Percentiles rank a stretch among this genome's conserved stretches.
phyloP scores from a whole-genome alignment of 2,797 vertebrate genomes.

The Catostomus latipinnis region DNA sequence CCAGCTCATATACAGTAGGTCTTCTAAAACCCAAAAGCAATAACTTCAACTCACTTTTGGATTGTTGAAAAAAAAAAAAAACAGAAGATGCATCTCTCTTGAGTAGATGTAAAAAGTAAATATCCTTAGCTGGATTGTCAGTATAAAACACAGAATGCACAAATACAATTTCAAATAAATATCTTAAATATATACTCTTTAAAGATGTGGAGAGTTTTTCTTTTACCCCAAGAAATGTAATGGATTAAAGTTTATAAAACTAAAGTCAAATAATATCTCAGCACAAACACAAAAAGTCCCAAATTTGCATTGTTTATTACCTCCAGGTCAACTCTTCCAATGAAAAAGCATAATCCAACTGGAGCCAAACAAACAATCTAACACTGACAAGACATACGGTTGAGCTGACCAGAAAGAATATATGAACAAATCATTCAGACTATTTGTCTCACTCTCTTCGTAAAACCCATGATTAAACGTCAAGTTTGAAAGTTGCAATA shows the following conservation, averaged over 20 bases:
- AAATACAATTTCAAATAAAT: too few species aligned
- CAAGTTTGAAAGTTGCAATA: neutral
- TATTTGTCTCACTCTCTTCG: neutral
- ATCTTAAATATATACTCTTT: constrained; percentile 10
- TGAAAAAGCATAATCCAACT: constrained; percentile 31
- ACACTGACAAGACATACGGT: constrained; percentile 28
- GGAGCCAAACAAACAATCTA: constrained; percentile 28
- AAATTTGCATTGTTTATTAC: constrained; percentile 25
- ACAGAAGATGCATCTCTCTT: too few species aligned
- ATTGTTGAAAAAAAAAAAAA: too few species aligned
- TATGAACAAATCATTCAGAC: constrained; percentile 15
- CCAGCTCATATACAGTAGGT: too few species aligned
- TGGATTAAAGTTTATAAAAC: constrained; percentile 3
- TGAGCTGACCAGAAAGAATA: neutral
- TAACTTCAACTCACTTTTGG: too few species aligned
- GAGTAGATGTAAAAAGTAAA: neutral
- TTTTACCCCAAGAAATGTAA: constrained; percentile 5
- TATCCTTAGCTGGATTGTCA: neutral
- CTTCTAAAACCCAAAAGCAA: too few species aligned
- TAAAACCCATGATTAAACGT: constrained; percentile 13
- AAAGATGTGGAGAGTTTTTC: neutral
- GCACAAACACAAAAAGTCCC: constrained; percentile 41
- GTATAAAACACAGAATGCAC: too few species aligned
- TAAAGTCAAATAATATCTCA: constrained; percentile 43
- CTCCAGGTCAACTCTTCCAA: constrained; percentile 35